Conservation (phyloP, 1,140 invertebrate genomes). For the silkworm (Bombyx mori) region DNA sequence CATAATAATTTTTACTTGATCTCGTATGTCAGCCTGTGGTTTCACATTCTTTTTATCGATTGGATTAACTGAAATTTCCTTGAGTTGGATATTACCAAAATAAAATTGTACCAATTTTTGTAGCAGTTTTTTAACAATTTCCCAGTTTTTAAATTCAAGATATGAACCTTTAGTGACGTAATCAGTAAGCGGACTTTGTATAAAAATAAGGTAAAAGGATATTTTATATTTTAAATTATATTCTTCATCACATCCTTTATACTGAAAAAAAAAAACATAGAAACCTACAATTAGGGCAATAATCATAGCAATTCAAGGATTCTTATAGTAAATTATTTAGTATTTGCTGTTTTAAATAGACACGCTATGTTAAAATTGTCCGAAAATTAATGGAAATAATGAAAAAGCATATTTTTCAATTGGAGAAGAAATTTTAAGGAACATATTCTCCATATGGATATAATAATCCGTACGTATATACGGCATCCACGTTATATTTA, state of each 20-base stretch:
- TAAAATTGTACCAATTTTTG: conserved; percentile 68
- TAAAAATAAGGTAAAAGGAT: conserved; percentile 74
- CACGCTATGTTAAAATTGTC: too few relatives aligned
- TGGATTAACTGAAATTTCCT: conserved; percentile 8
- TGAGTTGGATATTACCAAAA: conserved; percentile 27
- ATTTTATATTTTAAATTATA: conserved; percentile 32
- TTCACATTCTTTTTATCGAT: conserved; percentile 4
- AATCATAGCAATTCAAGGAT: too few relatives aligned
- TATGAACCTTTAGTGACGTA: conserved; percentile 72
- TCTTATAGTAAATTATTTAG: too few relatives aligned
- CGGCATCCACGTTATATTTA: too few relatives aligned
- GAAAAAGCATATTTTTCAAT: too few relatives aligned
- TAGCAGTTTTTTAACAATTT: conserved; percentile 65
- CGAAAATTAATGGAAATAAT: too few relatives aligned
- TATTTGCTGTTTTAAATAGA: too few relatives aligned
- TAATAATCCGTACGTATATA: too few relatives aligned
- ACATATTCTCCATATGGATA: too few relatives aligned
- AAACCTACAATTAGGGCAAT: too few relatives aligned
- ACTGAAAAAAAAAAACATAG: conserved; percentile 13
- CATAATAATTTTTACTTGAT: conserved; percentile 41
- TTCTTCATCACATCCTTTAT: conserved; percentile 23
- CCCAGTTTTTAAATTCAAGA: conserved; percentile 76
- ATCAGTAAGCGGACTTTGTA: conserved; percentile 72
- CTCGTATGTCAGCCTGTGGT: conserved; percentile 19
- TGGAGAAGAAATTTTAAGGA: too few relatives aligned